phyloP scores from a whole-genome alignment of 2,797 vertebrate species.

The Enteromius paludinosus region DNA sequence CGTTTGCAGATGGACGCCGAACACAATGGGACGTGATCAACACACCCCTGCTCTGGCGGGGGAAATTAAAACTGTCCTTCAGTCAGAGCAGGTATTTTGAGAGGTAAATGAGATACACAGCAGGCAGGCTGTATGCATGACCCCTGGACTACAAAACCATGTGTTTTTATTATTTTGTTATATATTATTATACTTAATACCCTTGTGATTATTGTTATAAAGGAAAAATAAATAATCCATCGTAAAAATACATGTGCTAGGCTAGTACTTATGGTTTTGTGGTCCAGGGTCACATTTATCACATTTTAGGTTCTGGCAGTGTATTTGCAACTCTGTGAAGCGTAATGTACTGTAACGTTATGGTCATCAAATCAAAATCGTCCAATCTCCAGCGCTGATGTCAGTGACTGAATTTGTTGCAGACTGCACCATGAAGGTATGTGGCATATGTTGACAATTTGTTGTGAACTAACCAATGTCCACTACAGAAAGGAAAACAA shows the following conservation, averaged over 20 bases:
- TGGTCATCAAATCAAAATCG: neutral
- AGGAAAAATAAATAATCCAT: too few relatives aligned
- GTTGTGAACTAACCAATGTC: neutral
- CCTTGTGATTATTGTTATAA: neutral
- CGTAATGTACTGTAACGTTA: too few relatives aligned
- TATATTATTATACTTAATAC: too few relatives aligned
- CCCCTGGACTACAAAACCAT: neutral
- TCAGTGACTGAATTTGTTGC: neutral
- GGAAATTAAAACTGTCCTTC: constrained; percentile 25
- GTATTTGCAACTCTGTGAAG: neutral
- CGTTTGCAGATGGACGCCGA: constrained; percentile 44
- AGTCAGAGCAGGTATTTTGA: neutral
- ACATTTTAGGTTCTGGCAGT: neutral
- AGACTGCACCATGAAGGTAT: neutral
- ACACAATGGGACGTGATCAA: constrained; percentile 1
- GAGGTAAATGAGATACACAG: neutral
- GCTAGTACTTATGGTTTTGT: too few relatives aligned
- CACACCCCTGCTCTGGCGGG: constrained; percentile 35
- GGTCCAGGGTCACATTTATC: neutral
- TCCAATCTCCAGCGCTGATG: neutral
- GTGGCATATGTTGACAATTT: neutral
- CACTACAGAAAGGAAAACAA: neutral
- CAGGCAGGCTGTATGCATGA: neutral
- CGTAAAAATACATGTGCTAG: too few relatives aligned
- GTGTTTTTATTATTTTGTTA: too few relatives aligned